A percentile compares a stretch with the other conserved stretches of the same genome.
These are phyloP conservation scores for Cebus imitator DNA, from an alignment of 2,113 vertebrate species.

Conservation along the genomic window DNA sequence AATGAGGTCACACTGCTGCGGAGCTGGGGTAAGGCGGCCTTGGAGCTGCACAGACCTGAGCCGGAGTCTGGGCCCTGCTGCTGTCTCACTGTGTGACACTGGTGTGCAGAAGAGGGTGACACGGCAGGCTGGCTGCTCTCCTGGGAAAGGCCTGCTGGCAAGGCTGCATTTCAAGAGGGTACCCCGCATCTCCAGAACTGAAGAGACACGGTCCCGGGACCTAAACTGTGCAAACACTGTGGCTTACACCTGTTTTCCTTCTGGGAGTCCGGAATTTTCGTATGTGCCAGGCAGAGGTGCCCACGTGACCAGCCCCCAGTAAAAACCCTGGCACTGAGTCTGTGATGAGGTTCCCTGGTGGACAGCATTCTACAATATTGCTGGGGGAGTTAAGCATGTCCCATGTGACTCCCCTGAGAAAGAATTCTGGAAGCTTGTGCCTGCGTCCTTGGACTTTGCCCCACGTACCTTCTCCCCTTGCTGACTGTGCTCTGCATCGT, in stretches of 20 bases:
- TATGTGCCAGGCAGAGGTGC: background rate
- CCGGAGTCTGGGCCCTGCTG: rapidly evolving
- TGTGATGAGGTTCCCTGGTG: background rate
- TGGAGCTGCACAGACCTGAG: no score
- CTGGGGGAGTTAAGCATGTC: background rate
- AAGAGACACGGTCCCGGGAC: background rate
- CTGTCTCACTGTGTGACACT: background rate
- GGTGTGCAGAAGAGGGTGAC: background rate
- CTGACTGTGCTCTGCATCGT: no score
- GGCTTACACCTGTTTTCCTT: background rate
- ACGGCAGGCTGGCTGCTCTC: background rate
- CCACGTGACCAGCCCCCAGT: background rate
- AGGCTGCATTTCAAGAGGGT: background rate
- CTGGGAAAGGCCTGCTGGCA: background rate
- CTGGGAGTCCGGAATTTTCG: background rate
- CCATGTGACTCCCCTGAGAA: background rate
- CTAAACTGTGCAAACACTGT: background rate
- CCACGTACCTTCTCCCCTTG: background rate
- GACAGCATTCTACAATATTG: background rate
- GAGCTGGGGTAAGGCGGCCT: background rate
- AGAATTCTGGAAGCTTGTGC: background rate
- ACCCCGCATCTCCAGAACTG: background rate
- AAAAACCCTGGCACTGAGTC: background rate
- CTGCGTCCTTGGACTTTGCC: background rate
- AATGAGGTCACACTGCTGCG: background rate